phyloP scores from a whole-genome alignment of 2,888 invertebrate genomes.

The Minunthozetes semirufus region DNA sequence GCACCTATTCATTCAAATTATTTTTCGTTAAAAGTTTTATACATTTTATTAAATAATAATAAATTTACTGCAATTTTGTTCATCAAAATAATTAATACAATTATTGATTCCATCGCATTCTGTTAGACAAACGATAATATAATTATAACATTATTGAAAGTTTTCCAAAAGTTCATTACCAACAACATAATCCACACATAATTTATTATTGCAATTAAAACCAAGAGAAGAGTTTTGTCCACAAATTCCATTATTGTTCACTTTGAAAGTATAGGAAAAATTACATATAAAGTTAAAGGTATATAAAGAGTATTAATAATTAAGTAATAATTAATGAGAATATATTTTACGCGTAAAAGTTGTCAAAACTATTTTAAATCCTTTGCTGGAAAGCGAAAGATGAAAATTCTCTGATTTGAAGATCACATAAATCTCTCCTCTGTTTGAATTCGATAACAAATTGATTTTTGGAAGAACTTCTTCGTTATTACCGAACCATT shows the following conservation, averaged over 20 bases:
- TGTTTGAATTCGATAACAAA: constrained; percentile 4
- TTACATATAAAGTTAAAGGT: too few relatives aligned
- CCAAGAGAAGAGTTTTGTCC: constrained; percentile 14
- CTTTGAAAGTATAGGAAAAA: too few relatives aligned
- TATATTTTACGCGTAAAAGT: constrained; percentile 26
- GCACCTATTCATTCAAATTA: background rate
- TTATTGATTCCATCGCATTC: constrained; percentile 37
- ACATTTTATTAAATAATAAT: background rate
- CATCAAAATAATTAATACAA: constrained; percentile 28
- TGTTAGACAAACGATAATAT: background rate
- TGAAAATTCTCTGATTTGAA: constrained; percentile 26
- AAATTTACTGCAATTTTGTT: constrained; percentile 28
- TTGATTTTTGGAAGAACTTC: constrained; percentile 17
- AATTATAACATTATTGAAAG: background rate
- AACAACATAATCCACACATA: constrained; percentile 27
- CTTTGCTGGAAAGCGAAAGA: constrained; percentile 28
- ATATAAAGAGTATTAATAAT: background rate
- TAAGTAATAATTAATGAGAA: background rate
- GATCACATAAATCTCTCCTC: constrained; percentile 15
- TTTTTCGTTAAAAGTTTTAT: background rate
- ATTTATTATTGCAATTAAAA: constrained; percentile 31
- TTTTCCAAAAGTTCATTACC: background rate
- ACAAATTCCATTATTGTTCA: constrained; percentile 20
- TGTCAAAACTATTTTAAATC: constrained; percentile 34
- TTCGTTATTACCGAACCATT: constrained; percentile 31